Evolutionary conservation across 2,888 invertebrate genomes (phyloP), one percentile per base, ranked within the genome.

Genomic region (Eupithecia inturbata): DNA sequence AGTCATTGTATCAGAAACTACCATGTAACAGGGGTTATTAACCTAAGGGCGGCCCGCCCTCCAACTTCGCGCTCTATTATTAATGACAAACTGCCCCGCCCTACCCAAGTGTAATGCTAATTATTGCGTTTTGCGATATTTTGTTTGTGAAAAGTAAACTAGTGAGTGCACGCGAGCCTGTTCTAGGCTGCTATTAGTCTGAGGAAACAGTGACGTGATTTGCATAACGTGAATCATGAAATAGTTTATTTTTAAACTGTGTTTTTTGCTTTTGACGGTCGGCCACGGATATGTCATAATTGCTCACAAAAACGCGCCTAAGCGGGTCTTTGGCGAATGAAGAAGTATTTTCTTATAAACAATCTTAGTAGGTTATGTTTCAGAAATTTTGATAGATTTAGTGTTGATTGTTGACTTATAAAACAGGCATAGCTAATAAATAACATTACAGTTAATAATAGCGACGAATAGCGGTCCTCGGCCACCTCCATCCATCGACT

Each of bases 51-150:
- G 85, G 87, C 83, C 85, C 92, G 91, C 93, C 92, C 92, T 89
- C 86, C 86, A 90, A 90, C 89, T 92, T 91, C 88, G 84, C 86
- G 84, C 89, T 94, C 89, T 92, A 93, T 94, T 94, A 94, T 93
- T 94, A 94, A 94, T 92, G 92, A 92, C 91, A 87, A 89, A 85
- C 90, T 86, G 86, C 88, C 86, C 88, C 91, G 88, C 92, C 91
- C 84, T 84, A 80, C 85, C 85, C 88, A 86, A 89, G 89, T 91
- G 86, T 89, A 89, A 93, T 92, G 92, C 92, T 92, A 93, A 93
- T 93, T 91, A 89, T 89, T 91, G 87, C 87, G 86, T 87, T 92
- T 88, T 86, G 88, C 90, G 85, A 91, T 91, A 91, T 92, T 91
- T 90, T 89, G 89, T 91, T 90, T 89, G 89, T 86, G 84, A 81